These are phyloP conservation scores for Deilephila elpenor DNA, from an alignment of 2,888 invertebrate species.

Conservation along the genomic window DNA sequence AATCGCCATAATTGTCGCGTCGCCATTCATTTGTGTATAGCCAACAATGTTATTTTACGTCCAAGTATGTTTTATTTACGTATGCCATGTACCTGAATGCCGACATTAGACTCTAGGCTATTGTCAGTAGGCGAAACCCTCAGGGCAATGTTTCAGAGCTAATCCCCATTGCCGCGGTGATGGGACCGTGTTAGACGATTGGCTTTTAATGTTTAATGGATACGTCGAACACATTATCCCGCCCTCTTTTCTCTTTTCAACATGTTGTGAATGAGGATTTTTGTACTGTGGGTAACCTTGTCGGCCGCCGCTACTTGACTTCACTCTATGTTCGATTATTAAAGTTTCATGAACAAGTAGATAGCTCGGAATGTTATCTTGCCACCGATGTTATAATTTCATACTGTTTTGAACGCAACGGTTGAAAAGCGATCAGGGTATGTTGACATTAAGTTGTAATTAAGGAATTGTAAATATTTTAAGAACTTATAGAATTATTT, in stretches of 20 bases:
- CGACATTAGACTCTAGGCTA: constrained; percentile 37
- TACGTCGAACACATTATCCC: constrained; percentile 43
- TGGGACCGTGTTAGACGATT: constrained; percentile 79
- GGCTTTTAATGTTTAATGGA: constrained; percentile 54
- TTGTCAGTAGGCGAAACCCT: constrained; percentile 38
- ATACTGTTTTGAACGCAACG: constrained; percentile 68
- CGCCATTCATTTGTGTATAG: constrained; percentile 30
- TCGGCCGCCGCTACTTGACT: constrained; percentile 41
- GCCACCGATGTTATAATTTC: constrained; percentile 61
- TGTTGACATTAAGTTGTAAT: constrained; percentile 76
- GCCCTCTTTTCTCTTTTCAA: constrained; percentile 82
- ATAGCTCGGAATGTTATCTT: constrained; percentile 54
- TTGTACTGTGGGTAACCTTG: constrained; percentile 27
- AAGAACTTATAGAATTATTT: constrained; percentile 78
- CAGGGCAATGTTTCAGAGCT: constrained; percentile 22
- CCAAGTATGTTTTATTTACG: constrained; percentile 39
- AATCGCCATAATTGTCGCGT: constrained; percentile 49
- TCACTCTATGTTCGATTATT: constrained; percentile 34
- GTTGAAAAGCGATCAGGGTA: constrained; percentile 84
- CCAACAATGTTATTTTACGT: constrained; percentile 14
- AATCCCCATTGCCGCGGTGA: constrained; percentile 52
- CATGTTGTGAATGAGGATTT: constrained; percentile 69
- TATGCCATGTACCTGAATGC: constrained; percentile 71
- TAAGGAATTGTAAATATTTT: constrained; percentile 83
- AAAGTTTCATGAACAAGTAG: constrained; percentile 24